Percentiles rank a stretch among this genome's conserved stretches.
These are phyloP conservation scores for Melieria crassipennis DNA, from an alignment of 2,888 invertebrate species.

Conservation along the genomic window DNA sequence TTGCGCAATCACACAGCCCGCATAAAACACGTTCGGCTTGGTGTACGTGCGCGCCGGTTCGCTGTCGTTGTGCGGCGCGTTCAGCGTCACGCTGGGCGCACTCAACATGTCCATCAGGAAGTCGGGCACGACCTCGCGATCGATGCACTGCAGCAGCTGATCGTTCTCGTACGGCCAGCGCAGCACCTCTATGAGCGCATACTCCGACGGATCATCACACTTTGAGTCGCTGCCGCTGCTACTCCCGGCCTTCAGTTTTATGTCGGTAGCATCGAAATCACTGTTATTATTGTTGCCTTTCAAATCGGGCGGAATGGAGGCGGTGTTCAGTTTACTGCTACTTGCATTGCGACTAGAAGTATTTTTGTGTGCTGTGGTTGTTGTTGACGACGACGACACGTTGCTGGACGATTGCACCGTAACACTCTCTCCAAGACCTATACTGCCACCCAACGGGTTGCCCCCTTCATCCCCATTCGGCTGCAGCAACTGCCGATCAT, in stretches of 20 bases:
- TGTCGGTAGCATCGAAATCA: constrained; percentile 12
- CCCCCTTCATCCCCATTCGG: constrained; percentile 27
- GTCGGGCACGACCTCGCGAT: constrained; percentile 90
- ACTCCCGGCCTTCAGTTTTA: constrained; percentile 19
- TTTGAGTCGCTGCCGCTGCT: constrained; percentile 16
- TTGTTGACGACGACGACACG: constrained; percentile 27
- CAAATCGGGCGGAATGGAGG: constrained; percentile 43
- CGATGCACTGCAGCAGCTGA: constrained; percentile 85
- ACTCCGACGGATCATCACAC: constrained; percentile 63
- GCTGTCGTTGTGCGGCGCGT: constrained; percentile 52
- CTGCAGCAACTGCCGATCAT: constrained; percentile 63
- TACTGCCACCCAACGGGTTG: constrained; percentile 19
- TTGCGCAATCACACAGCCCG: constrained; percentile 91
- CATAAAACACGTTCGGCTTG: constrained; percentile 84
- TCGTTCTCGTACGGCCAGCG: constrained; percentile 91
- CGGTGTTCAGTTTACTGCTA: constrained; percentile 43
- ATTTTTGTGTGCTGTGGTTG: constrained; percentile 42
- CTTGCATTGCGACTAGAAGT: constrained; percentile 45
- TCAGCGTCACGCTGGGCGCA: constrained; percentile 71
- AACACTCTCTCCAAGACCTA: neutral
- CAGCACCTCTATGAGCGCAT: constrained; percentile 79
- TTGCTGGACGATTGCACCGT: constrained; percentile 27
- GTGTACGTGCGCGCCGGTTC: constrained; percentile 55
- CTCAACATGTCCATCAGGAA: constrained; percentile 86
- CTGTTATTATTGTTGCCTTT: constrained; percentile 15